Evolutionary conservation across 2,888 invertebrate genomes (phyloP).

Genomic region (Halictus quadricinctus): DNA sequence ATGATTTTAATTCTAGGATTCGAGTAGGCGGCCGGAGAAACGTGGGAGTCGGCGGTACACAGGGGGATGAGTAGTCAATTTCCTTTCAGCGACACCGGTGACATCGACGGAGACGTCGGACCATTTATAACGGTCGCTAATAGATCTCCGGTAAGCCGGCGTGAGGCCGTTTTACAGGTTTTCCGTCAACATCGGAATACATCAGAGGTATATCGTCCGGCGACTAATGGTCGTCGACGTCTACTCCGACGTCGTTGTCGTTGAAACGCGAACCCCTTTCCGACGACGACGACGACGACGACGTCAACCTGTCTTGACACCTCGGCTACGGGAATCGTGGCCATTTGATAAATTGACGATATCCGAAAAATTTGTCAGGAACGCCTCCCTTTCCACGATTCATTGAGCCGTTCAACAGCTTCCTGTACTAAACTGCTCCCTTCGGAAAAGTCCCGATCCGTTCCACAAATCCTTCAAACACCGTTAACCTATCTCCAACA

Average conservation of each 20-base stretch:
- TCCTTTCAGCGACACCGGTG: conserved; percentile 78
- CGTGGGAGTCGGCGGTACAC: conserved; percentile 62
- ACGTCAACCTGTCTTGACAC: conserved; percentile 53
- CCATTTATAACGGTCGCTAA: conserved; percentile 80
- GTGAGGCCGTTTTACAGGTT: conserved; percentile 78
- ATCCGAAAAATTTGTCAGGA: conserved; percentile 78
- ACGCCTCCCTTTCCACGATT: conserved; percentile 55
- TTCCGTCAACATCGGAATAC: conserved; percentile 80
- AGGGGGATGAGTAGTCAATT: conserved; percentile 79
- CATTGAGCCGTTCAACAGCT: conserved; percentile 62
- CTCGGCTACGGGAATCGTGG: conserved; percentile 59
- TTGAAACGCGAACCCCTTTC: conserved; percentile 64
- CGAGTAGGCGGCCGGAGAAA: conserved; percentile 60
- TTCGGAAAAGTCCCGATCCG: neutral
- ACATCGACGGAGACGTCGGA: conserved; percentile 75
- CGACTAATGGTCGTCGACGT: conserved; percentile 75
- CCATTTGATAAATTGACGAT: conserved; percentile 77
- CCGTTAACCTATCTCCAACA: neutral
- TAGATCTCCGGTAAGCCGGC: conserved; percentile 75
- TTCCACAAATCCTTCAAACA: neutral
- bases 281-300: conserved; percentile 54
- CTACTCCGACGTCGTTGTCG: conserved; percentile 65
- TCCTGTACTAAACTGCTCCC: conserved; percentile 24
- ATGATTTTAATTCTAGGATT: conserved; percentile 21
- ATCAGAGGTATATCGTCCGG: conserved; percentile 69